A percentile compares a stretch with the other conserved stretches of the same genome.
Conservation (phyloP, 2,888 invertebrate genomes). For the Stomorhina lunata region DNA sequence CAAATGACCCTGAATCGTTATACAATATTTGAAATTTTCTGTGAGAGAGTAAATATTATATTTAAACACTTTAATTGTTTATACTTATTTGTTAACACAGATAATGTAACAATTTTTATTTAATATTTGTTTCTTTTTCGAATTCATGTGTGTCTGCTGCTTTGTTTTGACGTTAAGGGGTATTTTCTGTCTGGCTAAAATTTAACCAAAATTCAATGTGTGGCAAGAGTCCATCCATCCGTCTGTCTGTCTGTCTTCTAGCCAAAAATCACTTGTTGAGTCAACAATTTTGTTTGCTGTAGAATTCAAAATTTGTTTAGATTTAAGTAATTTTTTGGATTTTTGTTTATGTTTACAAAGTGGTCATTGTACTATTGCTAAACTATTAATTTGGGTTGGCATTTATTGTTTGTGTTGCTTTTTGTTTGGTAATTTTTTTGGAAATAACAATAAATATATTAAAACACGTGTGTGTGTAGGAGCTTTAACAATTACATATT, state of each 20-base stretch:
- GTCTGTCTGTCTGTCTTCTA: neutral
- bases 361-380: slow-evolving; percentile 61
- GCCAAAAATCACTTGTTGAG: slow-evolving; percentile 52
- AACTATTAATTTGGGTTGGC: slow-evolving; percentile 47
- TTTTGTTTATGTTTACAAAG: slow-evolving; percentile 28
- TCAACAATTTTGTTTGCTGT: slow-evolving; percentile 45
- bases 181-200: slow-evolving; percentile 20
- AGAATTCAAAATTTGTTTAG: slow-evolving; percentile 24
- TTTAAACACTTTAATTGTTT: slow-evolving; percentile 31
- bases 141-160: neutral
- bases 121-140: neutral
- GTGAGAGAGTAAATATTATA: slow-evolving; percentile 8
- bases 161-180: slow-evolving; percentile 24
- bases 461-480: neutral
- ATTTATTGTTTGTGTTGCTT: slow-evolving; percentile 20
- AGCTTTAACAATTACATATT: slow-evolving; percentile 12
- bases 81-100: neutral
- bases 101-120: neutral
- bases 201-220: neutral
- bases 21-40: neutral
- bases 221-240: too few relatives aligned
- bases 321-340: neutral
- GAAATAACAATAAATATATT: neutral
- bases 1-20: slow-evolving; percentile 30
- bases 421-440: slow-evolving; percentile 2